phyloP scores from a whole-genome alignment of 2,113 vertebrate genomes.

The Circaetus gallicus region DNA sequence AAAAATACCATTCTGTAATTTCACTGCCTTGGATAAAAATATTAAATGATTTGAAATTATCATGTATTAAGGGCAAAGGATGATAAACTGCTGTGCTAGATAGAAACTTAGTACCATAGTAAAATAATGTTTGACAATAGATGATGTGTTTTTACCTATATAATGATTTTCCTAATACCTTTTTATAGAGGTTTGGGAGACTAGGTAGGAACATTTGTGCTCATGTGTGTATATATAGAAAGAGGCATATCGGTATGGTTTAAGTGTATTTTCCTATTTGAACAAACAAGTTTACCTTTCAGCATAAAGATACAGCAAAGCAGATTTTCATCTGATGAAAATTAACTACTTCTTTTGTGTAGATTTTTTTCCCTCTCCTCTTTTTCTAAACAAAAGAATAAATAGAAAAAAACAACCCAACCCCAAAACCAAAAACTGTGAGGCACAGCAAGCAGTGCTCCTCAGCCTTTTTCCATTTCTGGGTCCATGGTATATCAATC shows the following conservation, averaged over 20 bases:
- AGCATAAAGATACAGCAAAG: not conserved
- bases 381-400: not conserved
- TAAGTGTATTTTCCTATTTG: not conserved
- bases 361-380: not conserved
- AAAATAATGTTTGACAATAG: not conserved
- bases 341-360: not conserved
- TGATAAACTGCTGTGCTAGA: not conserved
- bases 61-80: not conserved
- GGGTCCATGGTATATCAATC: not conserved
- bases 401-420: not conserved
- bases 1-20: constrained; percentile 46
- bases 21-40: constrained; percentile 18
- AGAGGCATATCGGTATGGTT: fast-evolving
- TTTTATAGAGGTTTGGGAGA: not conserved
- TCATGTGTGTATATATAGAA: not conserved
- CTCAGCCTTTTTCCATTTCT: not conserved
- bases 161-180: not conserved
- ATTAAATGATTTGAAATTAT: not conserved
- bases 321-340: not conserved
- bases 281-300: not conserved
- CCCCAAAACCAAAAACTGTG: not conserved
- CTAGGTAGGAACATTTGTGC: not conserved
- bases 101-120: not conserved
- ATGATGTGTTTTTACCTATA: not conserved
- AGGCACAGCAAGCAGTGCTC: not conserved